These are phyloP conservation scores for Scaeva pyrastri DNA, from an alignment of 2,888 invertebrate genomes.

Conservation along the genomic window DNA sequence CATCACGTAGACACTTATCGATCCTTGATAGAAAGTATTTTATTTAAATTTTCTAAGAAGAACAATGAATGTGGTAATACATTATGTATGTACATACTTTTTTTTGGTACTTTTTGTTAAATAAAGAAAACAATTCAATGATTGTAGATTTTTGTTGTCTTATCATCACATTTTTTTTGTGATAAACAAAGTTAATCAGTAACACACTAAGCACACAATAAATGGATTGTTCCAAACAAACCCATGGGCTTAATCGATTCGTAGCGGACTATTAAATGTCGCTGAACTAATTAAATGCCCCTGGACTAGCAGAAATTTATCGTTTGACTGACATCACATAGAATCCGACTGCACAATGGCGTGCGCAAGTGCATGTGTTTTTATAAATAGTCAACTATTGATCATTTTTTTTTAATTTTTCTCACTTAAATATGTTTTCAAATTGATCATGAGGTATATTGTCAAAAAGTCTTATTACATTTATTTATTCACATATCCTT, in stretches of 20 bases:
- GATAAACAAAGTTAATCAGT: constrained; percentile 19
- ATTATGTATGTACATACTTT: background rate
- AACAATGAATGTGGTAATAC: too few relatives aligned
- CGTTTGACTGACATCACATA: background rate
- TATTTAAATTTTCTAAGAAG: constrained; percentile 10
- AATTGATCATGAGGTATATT: too few relatives aligned
- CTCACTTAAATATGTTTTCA: too few relatives aligned
- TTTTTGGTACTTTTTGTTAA: background rate
- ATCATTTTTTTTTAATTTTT: too few relatives aligned
- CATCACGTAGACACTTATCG: constrained; percentile 10
- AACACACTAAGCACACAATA: background rate
- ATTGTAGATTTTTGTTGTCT: constrained; percentile 45
- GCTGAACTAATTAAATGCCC: constrained; percentile 7
- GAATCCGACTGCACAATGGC: background rate
- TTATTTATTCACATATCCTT: too few relatives aligned
- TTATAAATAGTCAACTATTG: background rate
- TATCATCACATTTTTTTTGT: constrained; percentile 47
- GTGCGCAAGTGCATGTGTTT: background rate
- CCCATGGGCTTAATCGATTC: background rate
- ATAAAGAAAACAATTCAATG: constrained; percentile 12
- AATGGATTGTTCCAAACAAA: background rate
- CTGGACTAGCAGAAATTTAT: background rate
- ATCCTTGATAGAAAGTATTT: constrained; percentile 12
- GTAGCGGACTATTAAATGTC: background rate
- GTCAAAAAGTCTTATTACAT: too few relatives aligned